A percentile compares a stretch with the other conserved stretches of the same genome.
Evolutionary conservation across 2,888 invertebrate species (phyloP).

Genomic region (Epinotia brunnichana): DNA sequence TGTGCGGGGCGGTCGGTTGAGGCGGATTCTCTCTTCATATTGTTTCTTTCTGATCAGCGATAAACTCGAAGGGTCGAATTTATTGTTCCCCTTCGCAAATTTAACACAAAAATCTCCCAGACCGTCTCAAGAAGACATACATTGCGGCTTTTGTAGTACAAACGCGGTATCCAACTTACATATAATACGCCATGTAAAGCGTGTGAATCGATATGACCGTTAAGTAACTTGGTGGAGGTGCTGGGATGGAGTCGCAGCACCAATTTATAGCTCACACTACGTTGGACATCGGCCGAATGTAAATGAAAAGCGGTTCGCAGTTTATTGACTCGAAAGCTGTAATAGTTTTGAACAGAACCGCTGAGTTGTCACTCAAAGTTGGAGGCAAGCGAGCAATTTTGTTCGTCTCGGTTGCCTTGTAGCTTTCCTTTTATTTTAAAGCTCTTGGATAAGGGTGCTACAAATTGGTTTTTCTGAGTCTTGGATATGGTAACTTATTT

Average conservation of each 20-base stretch:
- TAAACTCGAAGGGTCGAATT: conserved; percentile 62
- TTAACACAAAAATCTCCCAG: conserved; percentile 31
- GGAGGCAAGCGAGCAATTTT: conserved; percentile 29
- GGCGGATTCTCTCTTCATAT: conserved; percentile 62
- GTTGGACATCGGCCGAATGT: conserved; percentile 60
- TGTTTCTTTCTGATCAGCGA: conserved; percentile 68
- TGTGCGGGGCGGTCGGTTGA: conserved; percentile 54
- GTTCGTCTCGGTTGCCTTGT: conserved; percentile 14
- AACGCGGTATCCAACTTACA: neutral
- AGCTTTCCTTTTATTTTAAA: conserved; percentile 26
- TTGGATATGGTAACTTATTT: neutral
- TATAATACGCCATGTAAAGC: conserved; percentile 46
- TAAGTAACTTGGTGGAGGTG: conserved; percentile 45
- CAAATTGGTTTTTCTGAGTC: neutral
- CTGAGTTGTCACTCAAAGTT: conserved; percentile 42
- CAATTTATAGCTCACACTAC: conserved; percentile 64
- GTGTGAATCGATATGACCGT: conserved; percentile 26
- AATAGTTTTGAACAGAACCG: conserved; percentile 50
- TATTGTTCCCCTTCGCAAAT: conserved; percentile 53
- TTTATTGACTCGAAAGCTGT: conserved; percentile 63
- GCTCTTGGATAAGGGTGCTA: neutral
- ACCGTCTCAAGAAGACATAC: conserved; percentile 23
- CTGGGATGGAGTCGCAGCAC: conserved; percentile 56
- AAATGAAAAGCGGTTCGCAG: conserved; percentile 62
- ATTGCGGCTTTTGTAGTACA: conserved; percentile 32